Evolutionary conservation across 2,113 vertebrate genomes (phyloP), one percentile per base, ranked within the genome.

Genomic region (Uria aalge): DNA sequence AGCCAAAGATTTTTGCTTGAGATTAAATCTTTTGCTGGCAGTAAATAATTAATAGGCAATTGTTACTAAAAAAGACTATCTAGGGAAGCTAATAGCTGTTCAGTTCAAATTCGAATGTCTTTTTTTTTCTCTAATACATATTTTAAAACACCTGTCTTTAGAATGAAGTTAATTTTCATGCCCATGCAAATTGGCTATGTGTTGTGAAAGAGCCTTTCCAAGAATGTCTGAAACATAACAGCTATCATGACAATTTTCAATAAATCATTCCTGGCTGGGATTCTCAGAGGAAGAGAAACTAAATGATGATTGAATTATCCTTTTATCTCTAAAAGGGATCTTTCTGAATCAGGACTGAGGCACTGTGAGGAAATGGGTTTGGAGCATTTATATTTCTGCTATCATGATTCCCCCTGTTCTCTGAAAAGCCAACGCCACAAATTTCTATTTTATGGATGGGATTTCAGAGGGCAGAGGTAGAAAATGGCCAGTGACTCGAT

Each of bases 241-340:
- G 78, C 50, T 91, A 86, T 93, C 75, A 88, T 75, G 94, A 92
- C 90, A 96, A 88, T 85, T 95, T 92, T 83, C 94, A 86, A 78
- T 88, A 80, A 93, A 92, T 92, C 82, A 63, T 80, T 76, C 73
- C 82, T 77, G 30, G 8, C 67, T 88, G 47, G 38, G 55, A 96
- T 80, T 91, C 90, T 96, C 92, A 77, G 72, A 90, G 83, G 91
- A 94, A 86, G 68, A 89, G 52, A 86, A 92, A 93, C 36, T 77
- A 94, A 94, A 84, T 84, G n/a, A 78, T 91, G 95, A 94, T 64
- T 91, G 79, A 94, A 95, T 96, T 96, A 94, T 88, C 60, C 60
- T 86, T 96, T 91, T 90, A 88, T 88, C 60, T 95, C 60, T 80
- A 91, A 91, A 89, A 91, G 34, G 9, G 24, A 91, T 96, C 72